These are phyloP conservation scores for Lutjanus argentimaculatus DNA, from an alignment of 2,797 vertebrate species.

Conservation along the genomic window DNA sequence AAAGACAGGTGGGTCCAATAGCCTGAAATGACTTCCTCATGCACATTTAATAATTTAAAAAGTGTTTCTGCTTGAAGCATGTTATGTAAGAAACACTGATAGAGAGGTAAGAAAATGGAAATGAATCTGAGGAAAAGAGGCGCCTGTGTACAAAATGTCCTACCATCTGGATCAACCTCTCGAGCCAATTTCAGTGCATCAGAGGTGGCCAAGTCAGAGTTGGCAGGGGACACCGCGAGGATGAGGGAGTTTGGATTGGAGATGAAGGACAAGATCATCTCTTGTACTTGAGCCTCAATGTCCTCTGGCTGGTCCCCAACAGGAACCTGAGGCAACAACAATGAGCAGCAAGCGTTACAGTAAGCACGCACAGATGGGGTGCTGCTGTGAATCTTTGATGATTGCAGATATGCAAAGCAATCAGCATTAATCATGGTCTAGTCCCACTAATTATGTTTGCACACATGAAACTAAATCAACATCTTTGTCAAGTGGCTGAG, in stretches of 20 bases:
- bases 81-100: slow-evolving; percentile 46
- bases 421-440: slow-evolving; percentile 8
- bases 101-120: slow-evolving; percentile 45
- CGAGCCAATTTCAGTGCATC: slow-evolving; percentile 94
- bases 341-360: slow-evolving; percentile 15
- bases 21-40: slow-evolving; percentile 35
- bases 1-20: slow-evolving; percentile 14
- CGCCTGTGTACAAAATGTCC: slow-evolving; percentile 53
- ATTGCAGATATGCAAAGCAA: slow-evolving; percentile 3
- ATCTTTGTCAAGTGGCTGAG: slow-evolving; percentile 3
- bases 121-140: slow-evolving; percentile 43
- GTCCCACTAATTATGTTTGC: slow-evolving; percentile 4
- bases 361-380: slow-evolving; percentile 21
- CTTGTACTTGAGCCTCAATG: slow-evolving; percentile 92
- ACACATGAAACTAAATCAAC: slow-evolving; percentile 22
- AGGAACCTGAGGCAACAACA: slow-evolving; percentile 86
- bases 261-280: slow-evolving; percentile 93
- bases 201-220: slow-evolving; percentile 93
- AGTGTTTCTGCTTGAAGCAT: slow-evolving; percentile 23
- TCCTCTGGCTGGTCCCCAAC: slow-evolving; percentile 94
- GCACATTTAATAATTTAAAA: slow-evolving; percentile 51
- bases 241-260: slow-evolving; percentile 92
- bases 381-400: slow-evolving; percentile 29
- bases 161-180: slow-evolving; percentile 93
- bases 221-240: slow-evolving; percentile 92